Evolutionary conservation across 2,888 invertebrate genomes (phyloP).

Genomic region (Latheticus oryzae): DNA sequence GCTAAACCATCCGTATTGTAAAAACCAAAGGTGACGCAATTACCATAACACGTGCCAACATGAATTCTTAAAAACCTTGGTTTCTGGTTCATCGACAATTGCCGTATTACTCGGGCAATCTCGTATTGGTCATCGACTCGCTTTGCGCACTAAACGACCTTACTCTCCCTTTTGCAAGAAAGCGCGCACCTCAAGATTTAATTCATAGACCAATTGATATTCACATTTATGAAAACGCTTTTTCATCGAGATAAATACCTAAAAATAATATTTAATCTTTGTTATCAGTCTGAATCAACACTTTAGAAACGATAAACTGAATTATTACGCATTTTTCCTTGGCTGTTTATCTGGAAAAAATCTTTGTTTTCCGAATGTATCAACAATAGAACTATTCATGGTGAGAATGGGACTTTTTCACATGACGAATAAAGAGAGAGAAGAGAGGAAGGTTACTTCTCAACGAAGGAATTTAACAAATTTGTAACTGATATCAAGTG

Average conservation of each 20-base stretch:
- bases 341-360: slow-evolving; percentile 20
- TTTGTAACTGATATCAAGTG: slow-evolving; percentile 9
- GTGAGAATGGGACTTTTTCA: slow-evolving; percentile 19
- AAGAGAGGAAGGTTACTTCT: slow-evolving; percentile 1
- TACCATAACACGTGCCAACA: slow-evolving; percentile 5
- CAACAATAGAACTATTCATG: slow-evolving; percentile 20
- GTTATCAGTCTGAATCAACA: slow-evolving; percentile 21
- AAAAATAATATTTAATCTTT: slow-evolving; percentile 21
- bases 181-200: neutral
- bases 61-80: slow-evolving; percentile 9
- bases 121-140: slow-evolving; percentile 26
- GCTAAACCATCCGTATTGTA: neutral
- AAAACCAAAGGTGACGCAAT: slow-evolving; percentile 3
- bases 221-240: too few species aligned
- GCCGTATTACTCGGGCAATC: too few species aligned
- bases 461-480: slow-evolving; percentile 2
- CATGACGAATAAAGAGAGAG: too few species aligned
- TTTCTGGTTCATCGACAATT: slow-evolving; percentile 14
- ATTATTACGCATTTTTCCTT: slow-evolving; percentile 27
- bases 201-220: slow-evolving; percentile 1
- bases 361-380: slow-evolving; percentile 20
- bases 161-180: slow-evolving; percentile 21
- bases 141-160: slow-evolving; percentile 17
- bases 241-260: slow-evolving; percentile 3
- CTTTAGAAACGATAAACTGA: slow-evolving; percentile 8